Evolutionary conservation across 2,113 vertebrate genomes (phyloP).

Genomic region (Axis porcinus): DNA sequence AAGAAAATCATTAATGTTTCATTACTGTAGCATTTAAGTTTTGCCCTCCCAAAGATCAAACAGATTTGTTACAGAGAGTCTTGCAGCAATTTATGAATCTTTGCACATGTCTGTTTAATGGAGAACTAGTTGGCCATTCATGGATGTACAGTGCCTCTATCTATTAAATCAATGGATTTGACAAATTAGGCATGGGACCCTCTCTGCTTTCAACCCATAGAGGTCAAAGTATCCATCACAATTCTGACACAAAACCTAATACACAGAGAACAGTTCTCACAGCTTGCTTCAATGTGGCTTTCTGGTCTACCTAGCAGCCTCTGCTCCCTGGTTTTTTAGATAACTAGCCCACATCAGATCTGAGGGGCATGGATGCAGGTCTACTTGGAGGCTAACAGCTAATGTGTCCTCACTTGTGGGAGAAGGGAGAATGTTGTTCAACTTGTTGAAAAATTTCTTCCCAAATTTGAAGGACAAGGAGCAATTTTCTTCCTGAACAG

Average conservation of each 20-base stretch:
- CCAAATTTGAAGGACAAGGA: not conserved
- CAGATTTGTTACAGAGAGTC: conserved; percentile 51
- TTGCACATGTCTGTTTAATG: conserved; percentile 50
- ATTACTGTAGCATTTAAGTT: conserved; percentile 52
- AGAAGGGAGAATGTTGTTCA: not conserved
- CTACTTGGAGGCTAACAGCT: not conserved
- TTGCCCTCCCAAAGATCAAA: conserved; percentile 46
- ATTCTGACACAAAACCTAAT: not conserved
- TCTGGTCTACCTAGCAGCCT: not conserved
- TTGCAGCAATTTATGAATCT: conserved; percentile 8
- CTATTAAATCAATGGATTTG: conserved; percentile 53
- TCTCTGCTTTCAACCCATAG: conserved; percentile 32
- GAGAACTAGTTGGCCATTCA: not conserved
- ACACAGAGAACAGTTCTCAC: not conserved
- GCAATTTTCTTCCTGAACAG: not conserved
- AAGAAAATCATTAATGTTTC: conserved; percentile 56
- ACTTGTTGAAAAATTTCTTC: not conserved
- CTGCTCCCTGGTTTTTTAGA: not conserved
- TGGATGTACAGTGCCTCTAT: not conserved
- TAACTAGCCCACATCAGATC: not conserved
- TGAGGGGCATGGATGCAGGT: not conserved
- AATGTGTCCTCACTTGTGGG: not conserved
- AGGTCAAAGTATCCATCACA: not conserved
- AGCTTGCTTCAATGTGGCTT: not conserved
- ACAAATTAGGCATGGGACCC: not conserved